Evolutionary conservation across 2,797 vertebrate species (phyloP).

Genomic region (Rhincodon typus): DNA sequence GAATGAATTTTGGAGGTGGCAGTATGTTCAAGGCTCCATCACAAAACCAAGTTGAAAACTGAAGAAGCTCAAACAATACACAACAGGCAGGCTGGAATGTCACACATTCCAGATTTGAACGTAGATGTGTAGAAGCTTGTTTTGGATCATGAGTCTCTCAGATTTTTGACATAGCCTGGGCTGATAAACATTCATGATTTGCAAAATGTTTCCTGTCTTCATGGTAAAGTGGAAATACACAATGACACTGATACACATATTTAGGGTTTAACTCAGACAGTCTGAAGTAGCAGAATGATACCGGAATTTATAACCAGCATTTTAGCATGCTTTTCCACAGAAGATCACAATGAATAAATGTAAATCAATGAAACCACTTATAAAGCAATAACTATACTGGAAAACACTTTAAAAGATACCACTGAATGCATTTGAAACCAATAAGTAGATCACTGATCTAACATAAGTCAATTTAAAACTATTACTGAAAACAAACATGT

Average conservation of each 20-base stretch:
- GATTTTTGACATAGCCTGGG: not conserved
- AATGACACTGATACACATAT: not conserved
- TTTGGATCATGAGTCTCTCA: not conserved
- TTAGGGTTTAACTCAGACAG: not conserved
- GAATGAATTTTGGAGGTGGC: no score
- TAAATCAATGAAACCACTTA: constrained; percentile 35
- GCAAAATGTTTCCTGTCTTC: not conserved
- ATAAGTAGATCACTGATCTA: constrained; percentile 33
- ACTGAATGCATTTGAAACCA: constrained; percentile 32
- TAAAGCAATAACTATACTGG: constrained; percentile 35
- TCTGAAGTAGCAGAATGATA: constrained; percentile 22
- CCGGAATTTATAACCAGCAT: not conserved
- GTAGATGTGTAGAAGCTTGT: not conserved
- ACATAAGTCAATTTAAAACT: constrained; percentile 35
- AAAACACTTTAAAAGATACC: constrained; percentile 37
- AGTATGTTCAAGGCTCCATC: no score
- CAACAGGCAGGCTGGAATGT: constrained; percentile 4
- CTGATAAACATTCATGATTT: not conserved
- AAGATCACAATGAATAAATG: constrained; percentile 16
- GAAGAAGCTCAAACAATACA: not conserved
- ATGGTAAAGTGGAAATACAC: not conserved
- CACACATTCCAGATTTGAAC: not conserved
- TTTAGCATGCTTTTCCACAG: not conserved
- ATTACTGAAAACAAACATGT: constrained; percentile 31
- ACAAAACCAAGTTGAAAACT: not conserved